Conservation (phyloP, 2,113 vertebrate genomes). For the Monarcha castaneiventris region DNA sequence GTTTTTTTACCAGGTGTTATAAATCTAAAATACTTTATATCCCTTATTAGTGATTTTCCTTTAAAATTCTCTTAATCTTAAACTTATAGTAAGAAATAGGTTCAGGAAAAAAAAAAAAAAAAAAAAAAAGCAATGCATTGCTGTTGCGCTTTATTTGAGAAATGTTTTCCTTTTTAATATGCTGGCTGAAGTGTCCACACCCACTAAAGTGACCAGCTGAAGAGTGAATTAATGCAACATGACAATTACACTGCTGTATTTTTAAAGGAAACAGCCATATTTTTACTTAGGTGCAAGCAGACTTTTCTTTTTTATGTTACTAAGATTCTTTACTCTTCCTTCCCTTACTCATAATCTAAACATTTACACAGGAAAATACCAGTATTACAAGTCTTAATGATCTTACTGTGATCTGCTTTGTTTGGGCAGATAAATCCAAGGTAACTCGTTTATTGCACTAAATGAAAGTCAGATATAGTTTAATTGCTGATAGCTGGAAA, state of each 20-base stretch:
- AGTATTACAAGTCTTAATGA: not conserved
- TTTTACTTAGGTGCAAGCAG: not conserved
- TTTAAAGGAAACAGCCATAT: not conserved
- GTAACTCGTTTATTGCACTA: not conserved
- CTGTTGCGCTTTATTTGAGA: not conserved
- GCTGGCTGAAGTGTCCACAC: not conserved
- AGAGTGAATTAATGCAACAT: not conserved
- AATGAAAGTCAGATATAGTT: not conserved
- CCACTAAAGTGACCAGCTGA: not conserved
- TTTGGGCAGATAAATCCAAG: not conserved
- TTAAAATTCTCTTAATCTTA: not conserved
- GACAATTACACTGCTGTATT: not conserved
- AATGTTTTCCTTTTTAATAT: not conserved
- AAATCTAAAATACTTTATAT: not conserved
- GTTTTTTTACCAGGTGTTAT: accelerated
- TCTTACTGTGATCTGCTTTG: not conserved
- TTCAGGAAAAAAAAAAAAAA: not conserved
- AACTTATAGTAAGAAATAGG: not conserved
- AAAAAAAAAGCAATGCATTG: not conserved
- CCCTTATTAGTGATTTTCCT: not conserved
- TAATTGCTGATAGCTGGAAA: not conserved
- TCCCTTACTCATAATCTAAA: not conserved
- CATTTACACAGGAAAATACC: not conserved
- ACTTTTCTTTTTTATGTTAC: not conserved
- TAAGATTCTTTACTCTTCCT: not conserved